These are phyloP conservation scores for Amblyraja radiata DNA, from an alignment of 2,797 vertebrate species.

Conservation along the genomic window DNA sequence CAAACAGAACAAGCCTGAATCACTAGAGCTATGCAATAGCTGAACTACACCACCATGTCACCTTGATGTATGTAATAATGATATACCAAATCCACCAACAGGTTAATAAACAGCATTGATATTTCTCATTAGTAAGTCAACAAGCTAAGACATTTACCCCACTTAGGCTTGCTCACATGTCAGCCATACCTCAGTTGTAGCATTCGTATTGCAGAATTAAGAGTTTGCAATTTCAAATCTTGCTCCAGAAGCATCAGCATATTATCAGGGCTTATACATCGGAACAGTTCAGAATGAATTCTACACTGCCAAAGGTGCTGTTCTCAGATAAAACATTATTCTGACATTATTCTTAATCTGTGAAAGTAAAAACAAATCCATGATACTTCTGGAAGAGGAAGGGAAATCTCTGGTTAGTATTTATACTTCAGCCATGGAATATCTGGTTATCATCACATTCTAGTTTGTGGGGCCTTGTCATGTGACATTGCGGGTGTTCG, in stretches of 20 bases:
- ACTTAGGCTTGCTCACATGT: neutral
- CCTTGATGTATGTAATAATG: too few relatives aligned
- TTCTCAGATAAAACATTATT: neutral
- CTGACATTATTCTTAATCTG: neutral
- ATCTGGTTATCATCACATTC: neutral
- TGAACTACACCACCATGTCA: too few relatives aligned
- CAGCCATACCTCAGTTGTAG: neutral
- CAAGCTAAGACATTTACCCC: neutral
- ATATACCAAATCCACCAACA: neutral
- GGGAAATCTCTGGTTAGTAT: neutral
- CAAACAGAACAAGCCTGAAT: too few relatives aligned
- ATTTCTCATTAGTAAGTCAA: neutral
- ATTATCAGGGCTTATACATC: neutral
- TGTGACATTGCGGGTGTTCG: neutral
- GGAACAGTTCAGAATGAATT: neutral
- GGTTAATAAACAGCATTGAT: neutral
- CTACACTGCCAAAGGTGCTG: neutral
- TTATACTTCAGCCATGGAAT: neutral
- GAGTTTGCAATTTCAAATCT: neutral
- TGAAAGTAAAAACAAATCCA: neutral
- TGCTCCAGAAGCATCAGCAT: neutral
- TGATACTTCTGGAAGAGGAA: neutral
- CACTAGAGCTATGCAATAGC: too few relatives aligned
- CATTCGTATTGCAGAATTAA: neutral
- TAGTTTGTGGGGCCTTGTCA: neutral